These are phyloP conservation scores for Diaphora mendica DNA, from an alignment of 2,888 invertebrate genomes.

Conservation along the genomic window DNA sequence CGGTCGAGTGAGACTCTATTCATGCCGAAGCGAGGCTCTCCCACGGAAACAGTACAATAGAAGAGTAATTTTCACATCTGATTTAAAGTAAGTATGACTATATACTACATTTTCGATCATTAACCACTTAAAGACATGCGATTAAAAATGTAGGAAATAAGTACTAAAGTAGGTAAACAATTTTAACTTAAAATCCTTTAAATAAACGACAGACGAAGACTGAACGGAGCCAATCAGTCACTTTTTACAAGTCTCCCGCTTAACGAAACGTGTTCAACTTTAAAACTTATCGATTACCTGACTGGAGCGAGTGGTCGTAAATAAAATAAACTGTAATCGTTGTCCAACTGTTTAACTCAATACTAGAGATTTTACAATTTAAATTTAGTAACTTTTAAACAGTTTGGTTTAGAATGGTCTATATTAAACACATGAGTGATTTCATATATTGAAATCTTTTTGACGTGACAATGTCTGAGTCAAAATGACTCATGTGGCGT, in stretches of 20 bases:
- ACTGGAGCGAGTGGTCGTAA: slow-evolving; percentile 36
- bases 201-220: slow-evolving; percentile 46
- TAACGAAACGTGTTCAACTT: slow-evolving; percentile 59
- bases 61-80: too few relatives aligned
- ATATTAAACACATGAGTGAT: background rate
- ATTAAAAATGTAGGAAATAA: background rate
- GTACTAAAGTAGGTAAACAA: background rate
- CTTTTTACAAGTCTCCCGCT: slow-evolving; percentile 57
- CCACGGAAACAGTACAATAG: too few relatives aligned
- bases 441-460: background rate
- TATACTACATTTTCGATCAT: too few relatives aligned
- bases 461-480: too few relatives aligned
- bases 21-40: too few relatives aligned
- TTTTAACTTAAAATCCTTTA: background rate
- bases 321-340: slow-evolving; percentile 50
- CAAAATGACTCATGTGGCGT: too few relatives aligned
- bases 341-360: slow-evolving; percentile 50
- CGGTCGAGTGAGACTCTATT: too few relatives aligned
- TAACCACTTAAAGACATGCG: too few relatives aligned
- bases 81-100: too few relatives aligned
- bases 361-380: slow-evolving; percentile 40
- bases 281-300: slow-evolving; percentile 57
- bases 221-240: slow-evolving; percentile 52
- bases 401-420: slow-evolving; percentile 23
- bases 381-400: slow-evolving; percentile 38